Base-by-base conservation (phyloP, 2,113 vertebrate species). In the Ascaphus truei region DNA sequence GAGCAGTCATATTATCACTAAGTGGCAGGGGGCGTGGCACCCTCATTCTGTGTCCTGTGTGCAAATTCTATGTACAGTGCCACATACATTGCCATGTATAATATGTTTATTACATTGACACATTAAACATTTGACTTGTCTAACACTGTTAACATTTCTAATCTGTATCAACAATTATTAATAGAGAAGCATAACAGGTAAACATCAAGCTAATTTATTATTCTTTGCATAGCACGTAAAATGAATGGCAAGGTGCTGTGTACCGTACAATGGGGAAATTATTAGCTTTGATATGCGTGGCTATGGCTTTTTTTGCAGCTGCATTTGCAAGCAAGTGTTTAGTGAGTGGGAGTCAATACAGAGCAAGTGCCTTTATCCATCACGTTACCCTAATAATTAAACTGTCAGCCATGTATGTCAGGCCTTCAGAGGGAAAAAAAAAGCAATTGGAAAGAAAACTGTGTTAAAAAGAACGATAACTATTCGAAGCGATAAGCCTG, bases 301-400 rank as follows among this genome's bases (percentile, higher is more conserved):
- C 57, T 12, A 23, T 75, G 71, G 66, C 68, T 67, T 72, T 75
- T 73, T 67, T 75, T 86, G 86, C 93, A 94, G 89, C 92, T 94
- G 92, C 37, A 29, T 80, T 75, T 78, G 71, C 72, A 82, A 78
- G 67, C 31, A 71, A 77, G 64, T 71, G 68, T 86, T 89, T 84
- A 83, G 86, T 83, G 89, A 90, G 91, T 91, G 91, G 93, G 90
- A 85, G 87, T 86, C 75, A 72, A 74, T 82, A 72, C 9, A 68
- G 73, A 73, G 59, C 75, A 81, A 84, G 74, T 77, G 80, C 82
- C 80, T 92, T 92, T 90, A 89, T 92, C 89, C 79, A 81, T 81
- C 73, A 74, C 81, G 77, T 85, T 86, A 86, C 80, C 79, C 82
- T 81, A 69, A 78, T 92, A 94, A 95, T 96, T 95, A 94, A 77